Base-by-base conservation (phyloP, 2,888 invertebrate genomes). In the Euspilapteryx auroguttella region DNA sequence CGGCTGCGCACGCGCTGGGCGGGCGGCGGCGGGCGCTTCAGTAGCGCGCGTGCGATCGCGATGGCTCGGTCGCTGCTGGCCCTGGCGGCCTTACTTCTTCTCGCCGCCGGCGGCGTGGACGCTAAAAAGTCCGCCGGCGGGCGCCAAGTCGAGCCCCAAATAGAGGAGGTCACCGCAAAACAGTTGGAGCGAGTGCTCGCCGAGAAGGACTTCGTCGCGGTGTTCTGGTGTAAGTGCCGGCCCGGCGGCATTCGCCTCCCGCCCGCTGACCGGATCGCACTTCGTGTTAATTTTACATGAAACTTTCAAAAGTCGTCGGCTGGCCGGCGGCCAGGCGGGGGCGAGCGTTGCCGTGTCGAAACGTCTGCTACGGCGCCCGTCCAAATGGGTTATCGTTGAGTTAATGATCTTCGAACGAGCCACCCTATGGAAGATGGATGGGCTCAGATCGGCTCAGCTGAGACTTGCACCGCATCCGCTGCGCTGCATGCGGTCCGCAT, bases 151-250 rank as follows among this genome's bases (percentile, higher is more conserved):
- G 87, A 87, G 57, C 83, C 90, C 64, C 86, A 89, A 78, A 93
- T 93, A 80, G 92, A 93, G 78, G 92, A 93, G 79, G 91, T 93
- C 79, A 90, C 89, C 73, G 86, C 89, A 63, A 93, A 92, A 77
- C 90, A 92, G 78, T 83, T 93, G 78, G 93, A 92, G 64, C 85
- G 89, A 63, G 82, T 92, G 51, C 83, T 94, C 64, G 83, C 86
- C 69, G 90, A 91, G 49, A 91, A 92, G 83, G 92, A 92, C 79
- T 92, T 89, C 81, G 91, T 94, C 66, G 93, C 93, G 64, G 93
- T 93, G 76, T 93, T 89, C 79, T 94, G 93, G 91, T 94, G 93
- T 94, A 88, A 93, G 93, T 91, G 79, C 37, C 37, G 42, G 34
- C 37, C 39, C 38, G 33, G 38, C 40, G 40, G 33, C 38, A 40